These are phyloP conservation scores for Pedicia rivosa DNA, from an alignment of 2,888 invertebrate genomes.

Conservation along the genomic window DNA sequence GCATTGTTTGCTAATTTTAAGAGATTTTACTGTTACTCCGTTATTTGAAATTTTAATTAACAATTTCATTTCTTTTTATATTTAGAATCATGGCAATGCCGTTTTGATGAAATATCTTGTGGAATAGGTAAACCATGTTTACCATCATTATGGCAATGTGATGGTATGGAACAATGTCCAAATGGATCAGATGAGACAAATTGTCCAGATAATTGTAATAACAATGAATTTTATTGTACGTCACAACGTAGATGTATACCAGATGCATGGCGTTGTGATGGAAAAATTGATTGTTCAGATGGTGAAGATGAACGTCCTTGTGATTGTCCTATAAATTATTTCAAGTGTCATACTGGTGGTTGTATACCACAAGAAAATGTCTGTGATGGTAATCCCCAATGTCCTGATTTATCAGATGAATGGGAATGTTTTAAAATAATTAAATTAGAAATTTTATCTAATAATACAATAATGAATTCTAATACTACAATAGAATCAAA, in stretches of 20 bases:
- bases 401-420: constrained; percentile 45
- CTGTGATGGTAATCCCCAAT: constrained; percentile 43
- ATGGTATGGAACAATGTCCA: constrained; percentile 39
- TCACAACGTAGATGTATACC: constrained; percentile 42
- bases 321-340: constrained; percentile 36
- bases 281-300: constrained; percentile 35
- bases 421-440: constrained; percentile 35
- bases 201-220: constrained; percentile 34
- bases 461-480: constrained; percentile 16
- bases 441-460: too few species aligned
- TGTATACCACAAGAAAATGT: constrained; percentile 34
- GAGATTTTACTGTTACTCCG: too few species aligned
- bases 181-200: constrained; percentile 38
- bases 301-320: constrained; percentile 42
- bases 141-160: constrained; percentile 39
- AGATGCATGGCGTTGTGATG: constrained; percentile 40
- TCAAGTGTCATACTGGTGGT: constrained; percentile 40
- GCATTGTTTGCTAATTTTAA: too few species aligned
- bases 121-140: constrained; percentile 33
- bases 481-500: constrained; percentile 4
- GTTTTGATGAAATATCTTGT: constrained; percentile 39
- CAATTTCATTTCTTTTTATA: too few species aligned
- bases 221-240: constrained; percentile 39
- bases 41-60: too few species aligned
- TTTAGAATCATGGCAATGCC: constrained; percentile 35